Percentiles rank a stretch among this genome's conserved stretches.
Evolutionary conservation across 2,888 invertebrate species (phyloP).

Genomic region (Ormyrus pomaceus): DNA sequence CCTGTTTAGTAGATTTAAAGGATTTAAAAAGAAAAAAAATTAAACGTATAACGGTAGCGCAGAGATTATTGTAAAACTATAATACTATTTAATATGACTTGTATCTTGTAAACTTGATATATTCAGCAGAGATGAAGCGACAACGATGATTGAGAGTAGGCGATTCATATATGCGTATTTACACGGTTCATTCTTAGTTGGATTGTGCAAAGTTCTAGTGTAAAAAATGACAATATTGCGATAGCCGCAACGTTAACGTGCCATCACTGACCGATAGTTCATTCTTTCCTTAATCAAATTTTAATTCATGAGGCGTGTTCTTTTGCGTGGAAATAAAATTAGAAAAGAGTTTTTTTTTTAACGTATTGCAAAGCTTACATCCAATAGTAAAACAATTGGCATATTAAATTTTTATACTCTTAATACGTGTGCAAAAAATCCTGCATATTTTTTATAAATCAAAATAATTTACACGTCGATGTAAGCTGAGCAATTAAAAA

Average conservation of each 20-base stretch:
- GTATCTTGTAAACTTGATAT: constrained; percentile 62
- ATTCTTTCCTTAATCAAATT: background rate
- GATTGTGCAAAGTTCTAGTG: constrained; percentile 59
- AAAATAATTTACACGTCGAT: background rate
- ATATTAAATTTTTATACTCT: no score
- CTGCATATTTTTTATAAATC: background rate
- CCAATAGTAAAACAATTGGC: background rate
- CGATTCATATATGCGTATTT: constrained; percentile 27
- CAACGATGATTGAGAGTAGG: constrained; percentile 15
- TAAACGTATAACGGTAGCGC: constrained; percentile 66
- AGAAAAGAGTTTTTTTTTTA: no score
- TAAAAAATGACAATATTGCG: constrained; percentile 72
- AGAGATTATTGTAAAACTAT: constrained; percentile 63
- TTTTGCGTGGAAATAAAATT: no score
- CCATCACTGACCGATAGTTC: constrained; percentile 32
- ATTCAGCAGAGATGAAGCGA: constrained; percentile 35
- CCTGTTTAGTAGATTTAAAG: constrained; percentile 72
- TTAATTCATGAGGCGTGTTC: background rate
- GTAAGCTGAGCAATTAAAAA: background rate
- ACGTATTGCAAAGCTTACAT: background rate
- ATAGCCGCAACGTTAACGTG: constrained; percentile 64
- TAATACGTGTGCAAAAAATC: no score
- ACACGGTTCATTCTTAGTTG: constrained; percentile 39
- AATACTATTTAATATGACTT: constrained; percentile 69
- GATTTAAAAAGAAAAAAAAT: constrained; percentile 47